These are phyloP conservation scores for Gallinago undulata DNA, from an alignment of 2,113 vertebrate species.

Conservation along the genomic window DNA sequence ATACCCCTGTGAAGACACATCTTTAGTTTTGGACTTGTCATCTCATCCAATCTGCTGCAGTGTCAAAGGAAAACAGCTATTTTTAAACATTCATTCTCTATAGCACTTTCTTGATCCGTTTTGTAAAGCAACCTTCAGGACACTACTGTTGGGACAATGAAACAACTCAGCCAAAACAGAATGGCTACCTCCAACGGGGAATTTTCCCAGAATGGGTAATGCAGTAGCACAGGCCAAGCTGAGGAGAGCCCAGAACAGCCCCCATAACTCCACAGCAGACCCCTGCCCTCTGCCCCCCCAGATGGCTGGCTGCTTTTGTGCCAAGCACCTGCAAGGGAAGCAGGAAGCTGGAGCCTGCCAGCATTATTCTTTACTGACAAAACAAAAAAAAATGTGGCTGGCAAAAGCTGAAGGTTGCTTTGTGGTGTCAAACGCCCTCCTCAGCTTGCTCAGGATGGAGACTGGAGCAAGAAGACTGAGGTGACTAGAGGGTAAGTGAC, in stretches of 20 bases:
- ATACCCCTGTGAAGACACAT: background rate
- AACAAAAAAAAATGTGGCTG: background rate
- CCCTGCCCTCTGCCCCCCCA: background rate
- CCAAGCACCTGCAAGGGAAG: conserved; percentile 10
- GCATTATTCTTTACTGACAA: background rate
- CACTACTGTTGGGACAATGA: background rate
- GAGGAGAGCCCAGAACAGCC: background rate
- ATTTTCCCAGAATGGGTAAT: background rate
- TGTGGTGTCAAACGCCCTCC: background rate
- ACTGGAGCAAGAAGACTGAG: background rate
- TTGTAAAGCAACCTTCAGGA: background rate
- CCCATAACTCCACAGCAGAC: background rate
- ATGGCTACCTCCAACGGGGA: background rate
- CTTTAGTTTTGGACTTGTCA: background rate
- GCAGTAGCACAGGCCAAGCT: background rate
- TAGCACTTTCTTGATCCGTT: background rate
- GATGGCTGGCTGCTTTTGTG: background rate
- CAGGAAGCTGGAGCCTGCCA: conserved; percentile 5
- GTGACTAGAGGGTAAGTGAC: background rate
- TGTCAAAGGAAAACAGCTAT: background rate
- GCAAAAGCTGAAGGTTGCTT: background rate
- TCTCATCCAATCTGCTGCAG: background rate
- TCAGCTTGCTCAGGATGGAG: background rate
- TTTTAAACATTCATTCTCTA: background rate
- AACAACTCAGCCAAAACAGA: background rate